Evolutionary conservation across 1,140 invertebrate genomes (phyloP), one percentile per base, ranked within the genome.

Genomic region (Armadillidium nasatum): DNA sequence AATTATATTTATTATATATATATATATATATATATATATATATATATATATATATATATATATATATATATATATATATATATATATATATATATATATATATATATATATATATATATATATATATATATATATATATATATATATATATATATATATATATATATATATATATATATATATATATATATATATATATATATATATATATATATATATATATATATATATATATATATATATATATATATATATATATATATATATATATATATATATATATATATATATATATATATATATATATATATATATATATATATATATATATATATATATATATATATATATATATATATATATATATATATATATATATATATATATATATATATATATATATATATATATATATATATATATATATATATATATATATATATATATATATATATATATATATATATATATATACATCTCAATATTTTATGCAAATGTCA

Each of bases 151-250:
- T 60, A 60, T 60, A 60, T 60, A 60, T 60, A 60, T 60, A 60
- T 60, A 60, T 60, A 50, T 60, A 60, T 60, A 60, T 60, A 60
- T 60, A 60, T 60, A 60, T 60, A 60, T 60, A 60, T 60, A 60
- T 60, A 60, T 60, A n/a, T 60, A 60, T 60, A 60, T 60, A 60
- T 60, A 60, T 60, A 60, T 60, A 2, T 60, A 60, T 60, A 60
- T 60, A 60, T 19, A 60, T 60, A 60, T 60, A 60, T 19, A 60
- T 60, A 60, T 60, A 60, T 60, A 60, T 15, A 60, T 13, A 60
- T 15, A 19, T 19, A 60, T 60, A 60, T 13, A 60, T 60, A 60
- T 19, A 60, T 19, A 15, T 60, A 60, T 19, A 60, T 19, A 60
- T 60, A 19, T 60, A 60, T 60, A 60, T 7, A 13, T 7, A 19